Evolutionary conservation across 2,888 invertebrate genomes (phyloP), one percentile per base, ranked within the genome.

Genomic region (Lasioglossum oenotherae): DNA sequence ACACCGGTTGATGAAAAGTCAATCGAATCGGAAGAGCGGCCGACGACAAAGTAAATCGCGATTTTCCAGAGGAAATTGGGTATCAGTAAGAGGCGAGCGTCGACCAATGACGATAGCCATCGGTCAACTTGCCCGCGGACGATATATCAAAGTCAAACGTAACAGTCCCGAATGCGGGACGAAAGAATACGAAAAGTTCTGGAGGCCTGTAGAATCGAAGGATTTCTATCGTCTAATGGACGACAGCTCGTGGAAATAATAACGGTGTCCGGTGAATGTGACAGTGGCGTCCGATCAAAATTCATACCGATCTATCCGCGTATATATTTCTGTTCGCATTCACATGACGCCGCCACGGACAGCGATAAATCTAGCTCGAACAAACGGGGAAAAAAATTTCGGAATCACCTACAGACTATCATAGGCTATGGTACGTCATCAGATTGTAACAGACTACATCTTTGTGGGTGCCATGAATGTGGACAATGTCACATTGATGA

Each of bases 11-110:
- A 86, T 80, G 80, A 86, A 87, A 89, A 85, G 84, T 86, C 84
- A 75, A 84, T 82, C 74, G 79, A 60, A 89, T 81, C 87, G 41
- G 77, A 75, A 77, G 64, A 64, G 53, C 69, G 82, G 53, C 74
- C 78, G 72, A 79, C 78, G 83, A 85, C 80, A 78, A 84, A 84
- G 74, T 83, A 88, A 83, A 81, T 84, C 84, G 84, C 74, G 87
- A 81, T 86, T 83, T 83, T 87, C 90, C 85, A 78, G 76, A 81
- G 87, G 82, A 87, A 90, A 90, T 87, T 87, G 88, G 85, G 84
- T 86, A 86, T 86, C 86, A 78, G 74, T 82, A 78, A 82, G 74
- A 86, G 46, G 81, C 38, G 81, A 85, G 87, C 82, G 86, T 77
- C 81, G 87, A 85, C 88, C 85, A 81, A 84, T 85, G 84, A 82